These are phyloP conservation scores for Hydropsyche betteni DNA, from an alignment of 2,888 invertebrate species.

Conservation along the genomic window DNA sequence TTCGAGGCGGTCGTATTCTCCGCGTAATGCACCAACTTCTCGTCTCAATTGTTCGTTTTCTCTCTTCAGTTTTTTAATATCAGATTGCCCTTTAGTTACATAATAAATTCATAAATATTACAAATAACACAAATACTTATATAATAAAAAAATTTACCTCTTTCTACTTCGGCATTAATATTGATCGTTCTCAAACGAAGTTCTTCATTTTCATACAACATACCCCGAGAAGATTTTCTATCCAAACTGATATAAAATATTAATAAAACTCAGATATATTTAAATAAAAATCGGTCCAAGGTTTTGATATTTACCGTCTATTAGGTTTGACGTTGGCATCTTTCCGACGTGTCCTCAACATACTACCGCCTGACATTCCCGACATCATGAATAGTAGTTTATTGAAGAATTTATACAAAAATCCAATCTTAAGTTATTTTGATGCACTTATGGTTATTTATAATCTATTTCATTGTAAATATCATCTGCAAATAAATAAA, in stretches of 20 bases:
- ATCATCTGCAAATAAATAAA: no score
- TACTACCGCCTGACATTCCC: slow-evolving; percentile 73
- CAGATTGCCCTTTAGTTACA: slow-evolving; percentile 76
- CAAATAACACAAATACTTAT: slow-evolving; percentile 25
- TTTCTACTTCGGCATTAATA: slow-evolving; percentile 91
- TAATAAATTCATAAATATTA: not conserved
- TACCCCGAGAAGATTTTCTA: slow-evolving; percentile 89
- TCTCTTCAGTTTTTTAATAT: slow-evolving; percentile 86
- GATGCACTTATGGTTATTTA: not conserved
- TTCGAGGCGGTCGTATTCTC: slow-evolving; percentile 89
- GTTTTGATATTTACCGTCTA: slow-evolving; percentile 71
- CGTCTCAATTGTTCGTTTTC: slow-evolving; percentile 89
- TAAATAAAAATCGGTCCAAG: slow-evolving; percentile 2
- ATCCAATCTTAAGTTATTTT: not conserved
- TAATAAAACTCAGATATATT: slow-evolving; percentile 17
- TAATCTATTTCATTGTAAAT: no score
- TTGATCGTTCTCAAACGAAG: slow-evolving; percentile 87
- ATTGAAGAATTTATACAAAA: not conserved
- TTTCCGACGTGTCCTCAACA: slow-evolving; percentile 86
- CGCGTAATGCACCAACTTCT: slow-evolving; percentile 86
- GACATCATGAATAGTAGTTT: slow-evolving; percentile 58
- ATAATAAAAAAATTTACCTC: slow-evolving; percentile 68
- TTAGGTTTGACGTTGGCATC: slow-evolving; percentile 92
- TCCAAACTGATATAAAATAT: slow-evolving; percentile 71
- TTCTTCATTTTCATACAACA: slow-evolving; percentile 95